Evolutionary conservation across 2,888 invertebrate species (phyloP).

Genomic region (Endomychus coccineus): DNA sequence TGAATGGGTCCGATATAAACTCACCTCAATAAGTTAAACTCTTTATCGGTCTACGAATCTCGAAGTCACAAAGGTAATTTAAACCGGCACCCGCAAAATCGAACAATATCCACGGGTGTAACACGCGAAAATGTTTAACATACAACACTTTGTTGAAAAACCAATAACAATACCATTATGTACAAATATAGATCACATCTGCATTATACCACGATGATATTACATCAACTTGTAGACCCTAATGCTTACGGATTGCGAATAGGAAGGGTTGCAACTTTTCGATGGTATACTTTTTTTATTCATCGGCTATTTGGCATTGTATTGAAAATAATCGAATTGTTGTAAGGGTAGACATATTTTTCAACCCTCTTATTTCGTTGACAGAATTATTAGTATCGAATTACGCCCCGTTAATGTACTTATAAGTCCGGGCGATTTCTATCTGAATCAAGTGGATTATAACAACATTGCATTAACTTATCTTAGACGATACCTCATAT

Average conservation of each 20-base stretch:
- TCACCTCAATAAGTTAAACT: no score
- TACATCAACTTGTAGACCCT: neutral
- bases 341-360: constrained; percentile 15
- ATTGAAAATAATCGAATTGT: constrained; percentile 28
- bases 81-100: constrained; percentile 4
- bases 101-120: constrained; percentile 20
- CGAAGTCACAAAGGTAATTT: constrained; percentile 8
- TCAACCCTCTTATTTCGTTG: constrained; percentile 22
- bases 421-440: no score
- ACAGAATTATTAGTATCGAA: constrained; percentile 37
- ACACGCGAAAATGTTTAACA: constrained; percentile 36
- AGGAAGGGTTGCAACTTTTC: constrained; percentile 14
- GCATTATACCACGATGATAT: constrained; percentile 7
- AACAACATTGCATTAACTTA: no score
- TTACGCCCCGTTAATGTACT: constrained; percentile 27
- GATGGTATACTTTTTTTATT: constrained; percentile 13
- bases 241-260: neutral
- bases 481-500: no score
- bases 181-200: constrained; percentile 29
- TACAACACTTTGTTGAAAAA: constrained; percentile 30
- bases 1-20: no score
- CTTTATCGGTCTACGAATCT: no score
- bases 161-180: constrained; percentile 33
- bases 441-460: no score
- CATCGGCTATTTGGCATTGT: constrained; percentile 19